These are phyloP conservation scores for Galeruca laticollis DNA, from an alignment of 2,888 invertebrate species.

Conservation along the genomic window DNA sequence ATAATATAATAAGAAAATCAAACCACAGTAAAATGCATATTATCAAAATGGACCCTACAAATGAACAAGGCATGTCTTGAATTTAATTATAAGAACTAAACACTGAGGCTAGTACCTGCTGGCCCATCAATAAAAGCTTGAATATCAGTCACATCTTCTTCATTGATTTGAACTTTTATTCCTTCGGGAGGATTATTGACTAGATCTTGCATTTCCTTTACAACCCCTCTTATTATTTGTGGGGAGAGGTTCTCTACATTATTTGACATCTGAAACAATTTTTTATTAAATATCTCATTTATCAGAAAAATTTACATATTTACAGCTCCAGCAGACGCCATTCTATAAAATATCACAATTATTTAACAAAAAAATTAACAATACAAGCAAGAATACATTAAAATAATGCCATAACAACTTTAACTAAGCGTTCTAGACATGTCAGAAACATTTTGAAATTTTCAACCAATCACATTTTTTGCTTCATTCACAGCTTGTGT, in stretches of 20 bases:
- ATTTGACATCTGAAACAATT: conserved; percentile 75
- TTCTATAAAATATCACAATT: conserved; percentile 51
- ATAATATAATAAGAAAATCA: not conserved
- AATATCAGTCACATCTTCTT: conserved; percentile 94
- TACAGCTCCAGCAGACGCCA: conserved; percentile 53
- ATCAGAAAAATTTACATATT: conserved; percentile 30
- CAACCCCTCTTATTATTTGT: conserved; percentile 88
- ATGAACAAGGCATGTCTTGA: not conserved
- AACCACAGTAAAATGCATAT: not conserved
- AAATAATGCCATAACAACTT: conserved; percentile 54
- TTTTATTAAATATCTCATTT: conserved; percentile 26
- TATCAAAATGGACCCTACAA: not conserved
- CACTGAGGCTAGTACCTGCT: conserved; percentile 54
- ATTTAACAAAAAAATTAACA: conserved; percentile 45
- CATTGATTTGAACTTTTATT: conserved; percentile 88
- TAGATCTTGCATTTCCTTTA: conserved; percentile 89
- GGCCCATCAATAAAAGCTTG: conserved; percentile 94
- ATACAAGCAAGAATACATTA: conserved; percentile 44
- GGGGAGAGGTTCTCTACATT: conserved; percentile 96
- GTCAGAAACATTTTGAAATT: conserved; percentile 58
- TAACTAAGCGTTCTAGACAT: conserved; percentile 51
- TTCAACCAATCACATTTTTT: conserved; percentile 54
- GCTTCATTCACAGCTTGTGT: conserved; percentile 35
- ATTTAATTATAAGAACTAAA: not conserved
- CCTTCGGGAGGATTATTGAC: conserved; percentile 89